Percentiles rank a stretch among this genome's conserved stretches.
phyloP scores from a whole-genome alignment of 2,888 invertebrate species.

The Pimpla rufipes region DNA sequence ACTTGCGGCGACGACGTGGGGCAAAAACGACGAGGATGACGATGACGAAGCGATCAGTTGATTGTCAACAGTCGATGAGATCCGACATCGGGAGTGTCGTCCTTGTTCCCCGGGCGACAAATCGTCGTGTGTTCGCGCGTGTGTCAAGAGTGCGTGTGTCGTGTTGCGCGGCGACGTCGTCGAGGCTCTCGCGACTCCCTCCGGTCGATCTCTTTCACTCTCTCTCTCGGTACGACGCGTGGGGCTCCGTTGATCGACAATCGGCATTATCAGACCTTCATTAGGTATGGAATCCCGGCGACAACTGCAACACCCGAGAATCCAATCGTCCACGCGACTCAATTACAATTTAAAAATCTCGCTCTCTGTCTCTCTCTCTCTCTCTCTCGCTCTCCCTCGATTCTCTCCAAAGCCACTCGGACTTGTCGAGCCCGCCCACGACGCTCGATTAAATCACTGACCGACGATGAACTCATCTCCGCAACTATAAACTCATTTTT shows the following conservation, averaged over 20 bases:
- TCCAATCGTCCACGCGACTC: constrained; percentile 62
- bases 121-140: constrained; percentile 44
- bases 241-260: constrained; percentile 56
- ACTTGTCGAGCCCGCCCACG: constrained; percentile 9
- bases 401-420: constrained; percentile 12
- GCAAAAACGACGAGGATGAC: constrained; percentile 51
- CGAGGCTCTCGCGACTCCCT: constrained; percentile 42
- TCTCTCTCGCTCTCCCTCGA: constrained; percentile 26
- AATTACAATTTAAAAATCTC: constrained; percentile 29
- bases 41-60: constrained; percentile 11
- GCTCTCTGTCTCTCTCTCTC: constrained; percentile 20
- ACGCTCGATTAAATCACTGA: constrained; percentile 56
- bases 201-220: constrained; percentile 49
- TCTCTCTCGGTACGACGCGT: constrained; percentile 45
- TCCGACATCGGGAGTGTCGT: constrained; percentile 20
- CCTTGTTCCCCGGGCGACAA: constrained; percentile 19
- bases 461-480: constrained; percentile 35
- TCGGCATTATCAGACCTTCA: constrained; percentile 80
- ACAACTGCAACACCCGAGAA: constrained; percentile 83
- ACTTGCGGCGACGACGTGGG: constrained; percentile 17
- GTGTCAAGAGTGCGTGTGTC: constrained; percentile 28
- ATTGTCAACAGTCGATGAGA: not conserved
- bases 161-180: constrained; percentile 44
- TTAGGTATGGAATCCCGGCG: constrained; percentile 84
- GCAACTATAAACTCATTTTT: constrained; percentile 8